phyloP scores from a whole-genome alignment of 2,888 invertebrate species.

The Spisula subtruncata region DNA sequence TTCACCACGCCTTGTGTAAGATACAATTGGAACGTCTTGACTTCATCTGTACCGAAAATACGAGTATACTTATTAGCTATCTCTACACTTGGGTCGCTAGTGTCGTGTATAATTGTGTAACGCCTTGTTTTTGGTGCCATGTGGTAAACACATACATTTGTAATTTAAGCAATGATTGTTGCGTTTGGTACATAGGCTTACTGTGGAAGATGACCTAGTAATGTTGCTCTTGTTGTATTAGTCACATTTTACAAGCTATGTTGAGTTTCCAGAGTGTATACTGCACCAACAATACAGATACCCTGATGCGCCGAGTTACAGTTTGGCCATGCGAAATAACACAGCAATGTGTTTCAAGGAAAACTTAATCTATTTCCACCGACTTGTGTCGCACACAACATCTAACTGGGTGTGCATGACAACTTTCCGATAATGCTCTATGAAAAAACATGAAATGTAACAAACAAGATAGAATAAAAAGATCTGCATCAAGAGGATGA shows the following conservation, averaged over 20 bases:
- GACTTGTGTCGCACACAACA: too few relatives aligned
- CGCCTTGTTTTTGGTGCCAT: too few relatives aligned
- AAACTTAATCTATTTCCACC: not conserved
- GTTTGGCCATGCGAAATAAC: not conserved
- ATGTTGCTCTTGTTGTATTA: not conserved
- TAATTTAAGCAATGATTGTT: not conserved
- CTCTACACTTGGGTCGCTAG: not conserved
- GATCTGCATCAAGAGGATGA: not conserved
- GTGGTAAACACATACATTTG: not conserved
- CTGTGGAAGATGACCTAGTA: not conserved
- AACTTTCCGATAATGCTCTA: not conserved
- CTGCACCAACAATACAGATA: not conserved
- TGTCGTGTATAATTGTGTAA: not conserved
- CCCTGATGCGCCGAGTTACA: not conserved
- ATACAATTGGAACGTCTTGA: too few relatives aligned
- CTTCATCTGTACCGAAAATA: too few relatives aligned
- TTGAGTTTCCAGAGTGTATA: too few relatives aligned
- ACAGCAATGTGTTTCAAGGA: not conserved
- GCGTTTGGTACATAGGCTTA: not conserved
- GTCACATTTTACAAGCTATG: not conserved
- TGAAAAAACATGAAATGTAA: not conserved
- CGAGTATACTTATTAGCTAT: too few relatives aligned
- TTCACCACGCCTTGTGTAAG: conserved; percentile 10
- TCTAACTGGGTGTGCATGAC: too few relatives aligned
- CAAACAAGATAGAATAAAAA: not conserved